These are phyloP conservation scores for Leptinotarsa haldemani DNA, from an alignment of 2,888 invertebrate species.

Conservation along the genomic window DNA sequence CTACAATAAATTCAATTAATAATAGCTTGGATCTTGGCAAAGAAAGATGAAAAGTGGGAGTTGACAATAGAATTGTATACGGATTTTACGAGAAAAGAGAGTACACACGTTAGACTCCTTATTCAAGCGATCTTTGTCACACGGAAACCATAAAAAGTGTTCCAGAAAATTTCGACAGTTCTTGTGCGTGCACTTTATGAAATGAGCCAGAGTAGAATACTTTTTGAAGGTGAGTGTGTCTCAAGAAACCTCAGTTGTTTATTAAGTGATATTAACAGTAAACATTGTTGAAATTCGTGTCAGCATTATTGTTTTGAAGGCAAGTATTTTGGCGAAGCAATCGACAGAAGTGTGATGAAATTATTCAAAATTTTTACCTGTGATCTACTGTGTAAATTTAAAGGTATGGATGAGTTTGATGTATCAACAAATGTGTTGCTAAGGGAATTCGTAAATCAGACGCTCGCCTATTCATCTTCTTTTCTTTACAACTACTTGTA, in stretches of 20 bases:
- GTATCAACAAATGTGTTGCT: neutral
- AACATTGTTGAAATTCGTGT: slow-evolving; percentile 10
- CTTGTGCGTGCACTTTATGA: neutral
- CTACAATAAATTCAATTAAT: slow-evolving; percentile 5
- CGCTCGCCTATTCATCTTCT: neutral
- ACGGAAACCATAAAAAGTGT: too few relatives aligned
- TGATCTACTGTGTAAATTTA: neutral
- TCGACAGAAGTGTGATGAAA: slow-evolving; percentile 2
- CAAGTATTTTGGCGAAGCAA: slow-evolving; percentile 6
- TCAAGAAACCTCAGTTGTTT: neutral
- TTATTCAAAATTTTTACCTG: neutral
- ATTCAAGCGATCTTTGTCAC: too few relatives aligned
- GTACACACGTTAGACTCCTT: neutral
- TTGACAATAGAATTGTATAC: neutral
- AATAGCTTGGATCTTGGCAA: slow-evolving; percentile 1
- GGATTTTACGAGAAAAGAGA: neutral
- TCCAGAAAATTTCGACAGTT: neutral
- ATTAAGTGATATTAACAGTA: slow-evolving; percentile 1
- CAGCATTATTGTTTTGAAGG: neutral
- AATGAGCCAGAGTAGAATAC: neutral
- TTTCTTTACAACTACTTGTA: neutral
- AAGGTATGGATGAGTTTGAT: neutral
- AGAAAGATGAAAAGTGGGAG: slow-evolving; percentile 12
- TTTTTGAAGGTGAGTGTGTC: slow-evolving; percentile 8
- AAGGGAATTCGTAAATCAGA: neutral